phyloP scores from a whole-genome alignment of 1,140 invertebrate species.

The Condylostylus longicornis region DNA sequence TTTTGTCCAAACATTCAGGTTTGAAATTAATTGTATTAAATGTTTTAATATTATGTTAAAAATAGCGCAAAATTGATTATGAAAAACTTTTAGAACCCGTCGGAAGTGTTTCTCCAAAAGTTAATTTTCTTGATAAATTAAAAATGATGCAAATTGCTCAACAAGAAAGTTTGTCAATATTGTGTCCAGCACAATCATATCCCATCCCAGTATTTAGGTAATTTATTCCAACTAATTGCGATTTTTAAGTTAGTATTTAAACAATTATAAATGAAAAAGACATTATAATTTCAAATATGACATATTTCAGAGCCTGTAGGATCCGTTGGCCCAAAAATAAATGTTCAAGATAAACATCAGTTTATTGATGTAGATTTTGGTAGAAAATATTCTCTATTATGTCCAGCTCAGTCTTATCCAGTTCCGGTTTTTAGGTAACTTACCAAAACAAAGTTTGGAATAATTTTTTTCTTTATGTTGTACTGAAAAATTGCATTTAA shows the following conservation, averaged over 20 bases:
- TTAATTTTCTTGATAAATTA: conserved; percentile 21
- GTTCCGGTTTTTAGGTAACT: conserved; percentile 54
- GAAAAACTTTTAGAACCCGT: conserved; percentile 29
- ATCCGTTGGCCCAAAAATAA: conserved; percentile 56
- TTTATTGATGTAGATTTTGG: conserved; percentile 40
- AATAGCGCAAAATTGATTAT: neutral
- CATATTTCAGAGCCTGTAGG: conserved; percentile 51
- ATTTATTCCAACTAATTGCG: conserved; percentile 35
- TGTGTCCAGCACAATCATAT: conserved; percentile 50
- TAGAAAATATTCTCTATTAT: conserved; percentile 41
- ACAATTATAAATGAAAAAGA: neutral
- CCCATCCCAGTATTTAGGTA: conserved; percentile 47
- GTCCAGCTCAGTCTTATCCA: conserved; percentile 52
- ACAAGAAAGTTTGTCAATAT: conserved; percentile 35
- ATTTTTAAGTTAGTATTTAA: conserved; percentile 43
- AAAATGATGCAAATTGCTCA: conserved; percentile 23
- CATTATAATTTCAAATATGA: conserved; percentile 1
- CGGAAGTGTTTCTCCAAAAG: conserved; percentile 35
- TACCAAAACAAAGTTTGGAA: no score
- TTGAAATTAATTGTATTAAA: no score
- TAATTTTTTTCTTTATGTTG: no score
- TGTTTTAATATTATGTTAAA: neutral
- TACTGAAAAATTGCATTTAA: no score
- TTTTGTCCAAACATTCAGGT: neutral
- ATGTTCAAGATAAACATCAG: conserved; percentile 37